Evolutionary conservation across 2,113 vertebrate species (phyloP).

Genomic region (Psittacus erithacus): DNA sequence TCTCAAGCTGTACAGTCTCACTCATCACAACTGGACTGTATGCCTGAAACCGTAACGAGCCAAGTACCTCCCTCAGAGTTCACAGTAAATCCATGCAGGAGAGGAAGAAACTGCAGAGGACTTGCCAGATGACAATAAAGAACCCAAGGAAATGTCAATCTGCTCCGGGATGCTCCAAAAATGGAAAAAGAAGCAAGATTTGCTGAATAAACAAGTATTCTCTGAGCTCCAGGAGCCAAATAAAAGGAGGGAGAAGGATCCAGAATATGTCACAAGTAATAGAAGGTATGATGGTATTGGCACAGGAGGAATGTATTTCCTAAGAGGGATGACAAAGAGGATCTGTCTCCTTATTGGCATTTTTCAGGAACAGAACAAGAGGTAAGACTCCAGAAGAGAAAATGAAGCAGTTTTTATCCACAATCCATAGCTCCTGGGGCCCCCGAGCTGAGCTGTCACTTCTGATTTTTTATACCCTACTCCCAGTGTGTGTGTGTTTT

Average conservation of each 20-base stretch:
- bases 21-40: not conserved
- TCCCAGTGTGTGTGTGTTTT: constrained; percentile 26
- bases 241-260: not conserved
- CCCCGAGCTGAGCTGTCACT: constrained; percentile 38
- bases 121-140: not conserved
- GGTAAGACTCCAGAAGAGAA: not conserved
- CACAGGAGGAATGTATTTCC: not conserved
- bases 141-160: not conserved
- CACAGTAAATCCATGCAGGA: not conserved
- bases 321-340: not conserved
- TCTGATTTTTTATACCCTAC: constrained; percentile 32
- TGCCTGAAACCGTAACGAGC: not conserved
- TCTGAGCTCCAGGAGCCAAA: not conserved
- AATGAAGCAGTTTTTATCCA: not conserved
- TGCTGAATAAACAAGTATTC: constrained; percentile 23
- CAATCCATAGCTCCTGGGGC: constrained; percentile 4
- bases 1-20: not conserved
- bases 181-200: not conserved
- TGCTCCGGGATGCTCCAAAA: not conserved
- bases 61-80: not conserved
- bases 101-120: constrained; percentile 11
- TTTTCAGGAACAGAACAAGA: constrained; percentile 23
- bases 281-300: not conserved
- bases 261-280: not conserved
- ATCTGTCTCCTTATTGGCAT: not conserved